Conservation (phyloP, 1,140 invertebrate genomes). For the Ctenoplectra terminalis region DNA sequence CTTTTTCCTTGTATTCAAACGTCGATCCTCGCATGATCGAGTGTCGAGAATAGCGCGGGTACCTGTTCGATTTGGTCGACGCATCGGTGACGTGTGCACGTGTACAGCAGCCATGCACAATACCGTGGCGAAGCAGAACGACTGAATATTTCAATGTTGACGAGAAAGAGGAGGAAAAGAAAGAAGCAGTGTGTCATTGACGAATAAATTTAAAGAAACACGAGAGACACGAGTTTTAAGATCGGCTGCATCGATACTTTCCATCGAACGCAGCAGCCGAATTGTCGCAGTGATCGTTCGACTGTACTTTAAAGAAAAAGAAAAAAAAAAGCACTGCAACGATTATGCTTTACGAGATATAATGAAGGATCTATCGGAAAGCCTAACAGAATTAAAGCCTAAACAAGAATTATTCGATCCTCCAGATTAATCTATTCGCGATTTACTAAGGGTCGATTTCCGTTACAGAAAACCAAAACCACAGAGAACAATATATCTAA, state of each 20-base stretch:
- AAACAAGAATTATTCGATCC: background rate
- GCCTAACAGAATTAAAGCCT: no score
- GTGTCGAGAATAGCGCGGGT: conserved; percentile 8
- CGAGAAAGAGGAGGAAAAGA: no score
- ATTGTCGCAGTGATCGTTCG: no score
- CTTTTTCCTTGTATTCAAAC: conserved; percentile 21
- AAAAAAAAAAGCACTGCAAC: no score
- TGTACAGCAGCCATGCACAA: background rate
- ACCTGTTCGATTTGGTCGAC: conserved; percentile 42
- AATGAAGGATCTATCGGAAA: no score
- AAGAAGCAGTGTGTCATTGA: background rate
- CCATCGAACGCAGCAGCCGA: background rate
- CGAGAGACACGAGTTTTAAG: background rate
- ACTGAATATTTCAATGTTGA: background rate
- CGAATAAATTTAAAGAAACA: background rate
- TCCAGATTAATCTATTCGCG: background rate
- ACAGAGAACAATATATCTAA: background rate
- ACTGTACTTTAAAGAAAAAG: background rate
- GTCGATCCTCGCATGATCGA: conserved; percentile 23
- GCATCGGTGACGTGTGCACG: background rate
- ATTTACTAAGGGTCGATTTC: background rate
- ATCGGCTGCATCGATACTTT: background rate
- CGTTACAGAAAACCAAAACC: no score
- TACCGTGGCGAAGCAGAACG: background rate
- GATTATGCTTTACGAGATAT: no score